Evolutionary conservation across 2,797 vertebrate genomes (phyloP).

Genomic region (Phataginus tricuspis): DNA sequence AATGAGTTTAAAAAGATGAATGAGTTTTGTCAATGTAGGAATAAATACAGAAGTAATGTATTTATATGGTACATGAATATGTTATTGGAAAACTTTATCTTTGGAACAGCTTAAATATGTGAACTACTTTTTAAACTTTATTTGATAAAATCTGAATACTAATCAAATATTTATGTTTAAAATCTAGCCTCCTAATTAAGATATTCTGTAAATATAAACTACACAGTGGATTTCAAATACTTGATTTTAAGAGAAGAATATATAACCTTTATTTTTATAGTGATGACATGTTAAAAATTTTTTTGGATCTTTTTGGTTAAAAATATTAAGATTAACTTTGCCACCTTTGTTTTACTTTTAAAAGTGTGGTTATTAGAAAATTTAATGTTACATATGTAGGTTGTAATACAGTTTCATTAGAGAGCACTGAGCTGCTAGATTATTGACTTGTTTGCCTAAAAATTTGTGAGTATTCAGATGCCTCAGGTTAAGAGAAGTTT

Average conservation of each 20-base stretch:
- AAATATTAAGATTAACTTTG: neutral
- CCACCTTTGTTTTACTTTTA: neutral
- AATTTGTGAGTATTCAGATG: neutral
- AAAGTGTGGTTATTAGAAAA: neutral
- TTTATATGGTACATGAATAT: conserved; percentile 6
- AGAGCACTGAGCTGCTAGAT: neutral
- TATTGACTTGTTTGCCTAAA: conserved; percentile 20
- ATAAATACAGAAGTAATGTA: neutral
- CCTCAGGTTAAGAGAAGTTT: conserved; percentile 9
- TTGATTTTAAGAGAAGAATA: neutral
- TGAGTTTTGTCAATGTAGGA: neutral
- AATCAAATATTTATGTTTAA: neutral
- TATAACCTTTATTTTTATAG: neutral
- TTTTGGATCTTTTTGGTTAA: neutral
- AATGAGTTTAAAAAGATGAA: neutral
- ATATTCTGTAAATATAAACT: neutral
- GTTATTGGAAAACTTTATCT: conserved; percentile 23
- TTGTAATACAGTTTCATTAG: conserved; percentile 30
- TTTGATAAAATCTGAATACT: neutral
- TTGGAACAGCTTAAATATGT: neutral
- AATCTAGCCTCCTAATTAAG: neutral
- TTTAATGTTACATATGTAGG: neutral
- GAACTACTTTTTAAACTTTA: neutral
- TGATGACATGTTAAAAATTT: conserved; percentile 2
- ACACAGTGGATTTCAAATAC: neutral